Conservation (phyloP, 2,797 vertebrate species). For the Dendrocincla tyrannina region DNA sequence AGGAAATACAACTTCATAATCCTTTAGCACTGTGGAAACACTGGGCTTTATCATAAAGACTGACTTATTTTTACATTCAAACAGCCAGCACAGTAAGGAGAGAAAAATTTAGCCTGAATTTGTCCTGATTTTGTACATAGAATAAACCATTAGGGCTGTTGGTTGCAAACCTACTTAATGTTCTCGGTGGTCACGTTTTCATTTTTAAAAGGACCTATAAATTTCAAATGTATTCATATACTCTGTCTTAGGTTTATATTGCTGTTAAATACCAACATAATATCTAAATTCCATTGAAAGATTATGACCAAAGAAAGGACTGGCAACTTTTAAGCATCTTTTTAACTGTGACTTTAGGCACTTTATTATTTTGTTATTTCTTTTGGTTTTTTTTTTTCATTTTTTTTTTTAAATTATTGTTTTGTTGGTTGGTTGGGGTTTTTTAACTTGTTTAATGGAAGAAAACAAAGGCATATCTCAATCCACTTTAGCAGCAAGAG, state of each 20-base stretch:
- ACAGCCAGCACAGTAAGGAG: conserved; percentile 9
- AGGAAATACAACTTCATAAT: conserved; percentile 20
- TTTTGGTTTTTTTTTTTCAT: not conserved
- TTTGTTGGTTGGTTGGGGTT: not conserved
- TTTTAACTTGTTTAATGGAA: not conserved
- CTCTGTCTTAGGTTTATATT: not conserved
- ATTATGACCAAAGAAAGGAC: not conserved
- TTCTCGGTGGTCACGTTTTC: not conserved
- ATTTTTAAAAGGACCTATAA: not conserved
- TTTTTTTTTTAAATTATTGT: not conserved
- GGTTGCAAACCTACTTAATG: conserved; percentile 11
- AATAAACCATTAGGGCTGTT: not conserved
- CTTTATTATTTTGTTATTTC: too few relatives aligned
- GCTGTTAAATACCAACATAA: not conserved
- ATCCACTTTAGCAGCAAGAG: not conserved
- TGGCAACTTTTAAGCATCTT: not conserved
- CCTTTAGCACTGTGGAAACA: not conserved
- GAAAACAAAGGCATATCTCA: not conserved
- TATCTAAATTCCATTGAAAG: not conserved
- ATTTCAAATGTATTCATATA: not conserved
- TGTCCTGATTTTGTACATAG: not conserved
- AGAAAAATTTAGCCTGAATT: conserved; percentile 3
- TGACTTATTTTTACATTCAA: conserved; percentile 23
- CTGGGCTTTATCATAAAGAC: conserved; percentile 10
- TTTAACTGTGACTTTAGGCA: too few relatives aligned